Conservation (phyloP, 2,113 vertebrate species). For the Tetrao urogallus region DNA sequence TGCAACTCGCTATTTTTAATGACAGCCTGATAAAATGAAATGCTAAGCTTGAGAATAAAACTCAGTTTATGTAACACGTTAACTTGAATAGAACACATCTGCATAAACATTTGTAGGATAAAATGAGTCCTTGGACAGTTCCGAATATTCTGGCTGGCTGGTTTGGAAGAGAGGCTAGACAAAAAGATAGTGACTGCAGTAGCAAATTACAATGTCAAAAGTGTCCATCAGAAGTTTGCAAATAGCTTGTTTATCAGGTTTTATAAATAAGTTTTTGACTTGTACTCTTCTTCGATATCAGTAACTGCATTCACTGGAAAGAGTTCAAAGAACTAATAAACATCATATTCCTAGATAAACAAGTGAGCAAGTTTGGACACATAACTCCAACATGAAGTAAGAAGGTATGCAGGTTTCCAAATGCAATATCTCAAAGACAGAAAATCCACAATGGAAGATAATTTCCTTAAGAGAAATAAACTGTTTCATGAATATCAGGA, state of each 20-base stretch:
- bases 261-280: background rate
- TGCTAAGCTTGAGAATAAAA: slow-evolving; percentile 57
- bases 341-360: background rate
- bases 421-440: background rate
- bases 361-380: background rate
- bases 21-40: slow-evolving; percentile 63
- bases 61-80: slow-evolving; percentile 50
- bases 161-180: slow-evolving; percentile 10
- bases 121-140: slow-evolving; percentile 50
- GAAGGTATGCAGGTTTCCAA: background rate
- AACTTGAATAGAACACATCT: slow-evolving; percentile 55
- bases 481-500: background rate
- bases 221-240: background rate
- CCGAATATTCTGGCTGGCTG: background rate
- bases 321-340: background rate
- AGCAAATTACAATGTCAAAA: background rate
- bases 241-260: background rate
- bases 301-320: background rate
- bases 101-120: slow-evolving; percentile 63
- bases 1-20: slow-evolving; percentile 66
- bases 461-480: background rate
- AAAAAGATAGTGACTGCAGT: background rate
- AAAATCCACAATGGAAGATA: background rate
- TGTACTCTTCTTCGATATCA: background rate
- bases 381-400: background rate